Evolutionary conservation across 2,797 vertebrate genomes (phyloP).

Genomic region (Trichosurus vulpecula): DNA sequence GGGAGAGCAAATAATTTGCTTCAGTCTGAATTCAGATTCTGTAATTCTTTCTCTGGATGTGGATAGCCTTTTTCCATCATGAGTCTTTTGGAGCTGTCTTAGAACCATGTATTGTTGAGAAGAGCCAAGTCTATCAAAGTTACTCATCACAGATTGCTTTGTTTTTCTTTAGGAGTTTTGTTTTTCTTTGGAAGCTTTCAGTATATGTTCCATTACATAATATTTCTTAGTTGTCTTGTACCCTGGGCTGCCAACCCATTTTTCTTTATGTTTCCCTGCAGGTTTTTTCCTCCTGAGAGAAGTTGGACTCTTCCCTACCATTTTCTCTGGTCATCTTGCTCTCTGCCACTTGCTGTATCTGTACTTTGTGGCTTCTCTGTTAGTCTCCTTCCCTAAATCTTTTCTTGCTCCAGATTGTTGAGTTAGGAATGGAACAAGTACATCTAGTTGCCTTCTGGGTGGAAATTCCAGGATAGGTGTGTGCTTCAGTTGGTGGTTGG

Average conservation of each 20-base stretch:
- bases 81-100: no score
- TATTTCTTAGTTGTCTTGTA: not conserved
- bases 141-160: no score
- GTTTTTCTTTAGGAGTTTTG: not conserved
- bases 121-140: no score
- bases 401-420: not conserved
- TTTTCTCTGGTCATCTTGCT: not conserved
- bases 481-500: not conserved
- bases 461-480: not conserved
- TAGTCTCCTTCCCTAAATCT: not conserved
- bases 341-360: not conserved
- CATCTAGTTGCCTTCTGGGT: not conserved
- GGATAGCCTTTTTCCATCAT: no score
- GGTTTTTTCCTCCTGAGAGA: not conserved
- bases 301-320: not conserved
- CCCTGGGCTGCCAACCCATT: not conserved
- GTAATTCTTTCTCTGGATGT: no score
- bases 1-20: no score
- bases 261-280: not conserved
- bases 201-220: not conserved
- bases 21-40: no score
- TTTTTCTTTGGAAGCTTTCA: not conserved
- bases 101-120: no score
- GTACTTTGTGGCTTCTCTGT: not conserved
- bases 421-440: not conserved